These are phyloP conservation scores for Palaemon carinicauda DNA, from an alignment of 1,140 invertebrate species.

Conservation along the genomic window DNA sequence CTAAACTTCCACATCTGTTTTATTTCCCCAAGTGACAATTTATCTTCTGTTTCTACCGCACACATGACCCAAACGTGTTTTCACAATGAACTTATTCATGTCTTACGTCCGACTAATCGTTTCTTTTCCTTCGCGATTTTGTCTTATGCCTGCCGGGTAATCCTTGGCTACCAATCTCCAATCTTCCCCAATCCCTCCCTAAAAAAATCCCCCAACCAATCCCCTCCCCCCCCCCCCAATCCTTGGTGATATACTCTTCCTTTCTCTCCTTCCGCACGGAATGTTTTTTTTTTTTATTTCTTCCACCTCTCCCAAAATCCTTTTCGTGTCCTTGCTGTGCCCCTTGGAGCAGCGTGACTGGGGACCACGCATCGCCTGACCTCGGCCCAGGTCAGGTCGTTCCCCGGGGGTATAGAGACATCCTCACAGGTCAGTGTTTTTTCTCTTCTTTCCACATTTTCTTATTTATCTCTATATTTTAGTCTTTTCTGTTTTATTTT, in stretches of 20 bases:
- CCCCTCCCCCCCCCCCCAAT: background rate
- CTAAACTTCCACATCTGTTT: too few species aligned
- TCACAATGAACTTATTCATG: too few species aligned
- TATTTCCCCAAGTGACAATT: too few species aligned
- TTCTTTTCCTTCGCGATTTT: too few species aligned
- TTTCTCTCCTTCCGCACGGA: background rate
- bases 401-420: constrained; percentile 44
- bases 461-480: background rate
- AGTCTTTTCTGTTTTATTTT: background rate
- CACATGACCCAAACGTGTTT: too few species aligned
- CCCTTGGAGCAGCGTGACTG: background rate
- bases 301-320: background rate
- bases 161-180: background rate
- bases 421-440: constrained; percentile 44
- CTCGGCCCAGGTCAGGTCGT: constrained; percentile 45
- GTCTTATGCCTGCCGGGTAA: too few species aligned
- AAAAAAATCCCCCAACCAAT: background rate
- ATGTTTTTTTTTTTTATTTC: background rate
- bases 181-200: background rate
- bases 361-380: constrained; percentile 12
- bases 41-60: too few species aligned
- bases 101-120: too few species aligned
- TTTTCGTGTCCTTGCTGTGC: background rate
- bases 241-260: background rate
- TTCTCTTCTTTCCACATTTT: background rate